Evolutionary conservation across 2,113 vertebrate species (phyloP), one percentile per base, ranked within the genome.

Genomic region (Sterna hirundo): DNA sequence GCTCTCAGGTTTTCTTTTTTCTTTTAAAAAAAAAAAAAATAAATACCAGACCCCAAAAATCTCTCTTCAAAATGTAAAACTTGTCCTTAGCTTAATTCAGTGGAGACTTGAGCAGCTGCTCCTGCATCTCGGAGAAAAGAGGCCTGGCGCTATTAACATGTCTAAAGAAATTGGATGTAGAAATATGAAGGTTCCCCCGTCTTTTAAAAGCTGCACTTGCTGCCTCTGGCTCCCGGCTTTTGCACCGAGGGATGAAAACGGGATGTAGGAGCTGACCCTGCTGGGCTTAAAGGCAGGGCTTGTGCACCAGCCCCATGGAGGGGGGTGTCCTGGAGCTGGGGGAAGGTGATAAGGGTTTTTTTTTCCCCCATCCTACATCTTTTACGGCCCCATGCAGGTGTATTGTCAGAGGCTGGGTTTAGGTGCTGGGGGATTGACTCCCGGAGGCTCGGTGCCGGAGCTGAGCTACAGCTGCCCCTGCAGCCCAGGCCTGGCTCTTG

Each of bases 21-120:
- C 11, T 20, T 21, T 11, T 7, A 47, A 11, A 38, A 64, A 62
- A 61, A 38, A 62, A 40, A 62, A 42, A 61, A 87, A 82, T 93
- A 83, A 92, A 69, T 34, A 64, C 30, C 62, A 90, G 66, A 85
- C 88, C 88, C 77, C 71, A 5, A 76, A 94, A 77, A 88, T 30
- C 75, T 95, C 55, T 80, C 72, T 83, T 90, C 80, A 91, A 94
- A 91, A 93, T 1, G 1, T 79, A 65, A 90, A 88, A 91, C 79
- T 93, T 96, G 84, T 91, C 89, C 83, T 93, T 70, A 90, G 94
- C 40, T 93, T 86, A 74, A 87, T 94, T 95, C 89, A 92, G 70
- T 34, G 32, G 91, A 88, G 94, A 94, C 52, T 80, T 3, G 4
- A 94, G 90, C 88, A 92, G 95, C 90, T 93, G 83, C 55, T 97